A percentile compares a stretch with the other conserved stretches of the same genome.
phyloP scores from a whole-genome alignment of 2,113 vertebrate genomes.

The Cottus gobio region DNA sequence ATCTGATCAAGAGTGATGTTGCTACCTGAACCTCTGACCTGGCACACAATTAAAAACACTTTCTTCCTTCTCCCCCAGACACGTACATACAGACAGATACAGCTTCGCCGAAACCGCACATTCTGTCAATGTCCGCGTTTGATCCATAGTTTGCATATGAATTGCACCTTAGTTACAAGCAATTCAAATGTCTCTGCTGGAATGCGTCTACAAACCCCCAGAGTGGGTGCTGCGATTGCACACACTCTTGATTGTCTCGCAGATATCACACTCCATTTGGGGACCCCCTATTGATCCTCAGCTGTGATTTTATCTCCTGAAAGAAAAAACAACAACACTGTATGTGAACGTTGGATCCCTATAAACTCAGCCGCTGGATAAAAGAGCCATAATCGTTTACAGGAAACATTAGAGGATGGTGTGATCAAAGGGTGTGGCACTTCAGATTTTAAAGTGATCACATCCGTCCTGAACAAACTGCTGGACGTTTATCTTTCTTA shows the following conservation, averaged over 20 bases:
- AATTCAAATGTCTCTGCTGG: slow-evolving; percentile 60
- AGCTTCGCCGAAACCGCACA: slow-evolving; percentile 21
- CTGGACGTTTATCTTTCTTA: neutral
- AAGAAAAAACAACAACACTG: slow-evolving; percentile 47
- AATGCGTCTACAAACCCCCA: slow-evolving; percentile 41
- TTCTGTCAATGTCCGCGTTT: slow-evolving; percentile 53
- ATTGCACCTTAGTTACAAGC: slow-evolving; percentile 35
- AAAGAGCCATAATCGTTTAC: slow-evolving; percentile 35
- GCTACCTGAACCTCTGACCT: slow-evolving; percentile 82
- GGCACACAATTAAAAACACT: slow-evolving; percentile 84
- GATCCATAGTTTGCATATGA: slow-evolving; percentile 65
- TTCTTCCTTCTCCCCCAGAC: slow-evolving; percentile 64
- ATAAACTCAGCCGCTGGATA: slow-evolving; percentile 36
- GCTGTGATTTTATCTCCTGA: slow-evolving; percentile 60
- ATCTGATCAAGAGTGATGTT: slow-evolving; percentile 81
- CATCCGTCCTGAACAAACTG: neutral
- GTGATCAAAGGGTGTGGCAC: slow-evolving; percentile 43
- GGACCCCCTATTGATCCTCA: slow-evolving; percentile 67
- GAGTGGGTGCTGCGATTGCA: slow-evolving; percentile 28
- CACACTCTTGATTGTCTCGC: slow-evolving; percentile 42
- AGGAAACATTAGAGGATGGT: slow-evolving; percentile 35
- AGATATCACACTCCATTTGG: slow-evolving; percentile 59
- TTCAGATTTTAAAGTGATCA: slow-evolving; percentile 13
- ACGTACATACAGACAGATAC: slow-evolving; percentile 16
- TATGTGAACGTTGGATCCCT: slow-evolving; percentile 9